These are phyloP conservation scores for Ichneumon xanthorius DNA, from an alignment of 2,888 invertebrate species.

Conservation along the genomic window DNA sequence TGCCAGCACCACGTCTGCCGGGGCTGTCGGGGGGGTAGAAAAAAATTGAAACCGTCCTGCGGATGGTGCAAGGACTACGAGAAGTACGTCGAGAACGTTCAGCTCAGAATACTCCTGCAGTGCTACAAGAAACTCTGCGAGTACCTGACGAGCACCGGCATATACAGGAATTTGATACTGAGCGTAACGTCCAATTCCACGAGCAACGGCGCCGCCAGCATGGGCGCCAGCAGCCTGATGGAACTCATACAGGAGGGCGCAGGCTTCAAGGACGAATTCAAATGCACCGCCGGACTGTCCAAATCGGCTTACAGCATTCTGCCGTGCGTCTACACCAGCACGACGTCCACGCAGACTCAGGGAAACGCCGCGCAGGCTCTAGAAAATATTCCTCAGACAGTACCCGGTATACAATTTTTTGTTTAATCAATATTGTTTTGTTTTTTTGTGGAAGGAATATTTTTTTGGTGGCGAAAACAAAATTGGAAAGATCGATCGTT, in stretches of 20 bases:
- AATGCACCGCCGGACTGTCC: constrained; percentile 90
- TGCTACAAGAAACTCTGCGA: constrained; percentile 96
- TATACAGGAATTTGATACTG: constrained; percentile 87
- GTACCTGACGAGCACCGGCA: constrained; percentile 91
- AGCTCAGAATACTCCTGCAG: constrained; percentile 92
- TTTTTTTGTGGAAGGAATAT: not conserved
- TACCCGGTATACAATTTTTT: constrained; percentile 74
- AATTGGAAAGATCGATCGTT: too few relatives aligned
- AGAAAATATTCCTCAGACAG: constrained; percentile 76
- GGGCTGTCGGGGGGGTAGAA: constrained; percentile 93
- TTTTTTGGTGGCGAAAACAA: too few relatives aligned
- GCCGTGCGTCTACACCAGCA: constrained; percentile 90
- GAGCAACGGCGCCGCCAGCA: constrained; percentile 85
- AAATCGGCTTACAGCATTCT: constrained; percentile 91
- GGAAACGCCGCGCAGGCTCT: constrained; percentile 74
- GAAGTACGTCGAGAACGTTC: constrained; percentile 93
- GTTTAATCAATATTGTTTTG: constrained; percentile 4
- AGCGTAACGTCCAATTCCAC: constrained; percentile 86
- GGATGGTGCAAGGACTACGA: constrained; percentile 94
- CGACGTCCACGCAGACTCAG: constrained; percentile 86
- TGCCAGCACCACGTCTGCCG: constrained; percentile 97
- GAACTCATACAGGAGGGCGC: constrained; percentile 93
- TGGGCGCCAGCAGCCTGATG: constrained; percentile 88
- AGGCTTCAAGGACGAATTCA: constrained; percentile 91
- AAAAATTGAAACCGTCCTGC: constrained; percentile 94